Base-by-base conservation (phyloP, 2,113 vertebrate genomes). In the Esox niger region DNA sequence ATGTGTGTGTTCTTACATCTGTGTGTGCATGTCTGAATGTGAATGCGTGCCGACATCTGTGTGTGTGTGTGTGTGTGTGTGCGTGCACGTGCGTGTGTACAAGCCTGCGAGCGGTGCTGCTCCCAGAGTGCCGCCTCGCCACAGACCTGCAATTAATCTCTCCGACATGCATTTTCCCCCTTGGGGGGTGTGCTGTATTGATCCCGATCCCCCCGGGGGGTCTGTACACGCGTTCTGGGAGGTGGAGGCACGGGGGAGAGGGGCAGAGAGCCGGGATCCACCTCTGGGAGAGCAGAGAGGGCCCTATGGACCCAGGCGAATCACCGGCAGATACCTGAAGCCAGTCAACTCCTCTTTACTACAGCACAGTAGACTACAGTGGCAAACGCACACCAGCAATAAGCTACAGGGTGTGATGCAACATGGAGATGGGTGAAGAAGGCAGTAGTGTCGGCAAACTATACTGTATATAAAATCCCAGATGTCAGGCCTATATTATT, bases 141-240 rank as follows among this genome's bases (percentile, higher is more conserved):
- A 78, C 81, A 81, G 82, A 87, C 15, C 87, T 92, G 87, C 89
- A 92, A 94, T 92, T 93, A 93, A 91, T 93, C 77, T 88, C 88
- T 88, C 89, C 79, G 83, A 84, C 87, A 88, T 86, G 64, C 83
- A 83, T 85, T 70, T 68, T 49, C 83, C 70, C 74, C 87, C 84
- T 76, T 57, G 8, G 74, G 83, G 31, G 23, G 30, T 62, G 4
- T 49, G 55, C 68, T 43, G 68, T 20, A 64, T 66, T 57, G 65
- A 73, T 62, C 35, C 52, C 52, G 21, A 13, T 26, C 30, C 38
- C 17, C 8, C 25, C 13, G 32, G 26, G 33, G 29, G 64, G 9
- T 43, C 15, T 2, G 30, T 31, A 8, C 21, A 30, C 9, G 30
- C 1, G 55, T 25, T 27, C 25, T 27, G 55, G 55, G 13, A 6